Evolutionary conservation across 1,140 invertebrate species (phyloP), one percentile per base, ranked within the genome.

Genomic region (Monomorium pharaonis): DNA sequence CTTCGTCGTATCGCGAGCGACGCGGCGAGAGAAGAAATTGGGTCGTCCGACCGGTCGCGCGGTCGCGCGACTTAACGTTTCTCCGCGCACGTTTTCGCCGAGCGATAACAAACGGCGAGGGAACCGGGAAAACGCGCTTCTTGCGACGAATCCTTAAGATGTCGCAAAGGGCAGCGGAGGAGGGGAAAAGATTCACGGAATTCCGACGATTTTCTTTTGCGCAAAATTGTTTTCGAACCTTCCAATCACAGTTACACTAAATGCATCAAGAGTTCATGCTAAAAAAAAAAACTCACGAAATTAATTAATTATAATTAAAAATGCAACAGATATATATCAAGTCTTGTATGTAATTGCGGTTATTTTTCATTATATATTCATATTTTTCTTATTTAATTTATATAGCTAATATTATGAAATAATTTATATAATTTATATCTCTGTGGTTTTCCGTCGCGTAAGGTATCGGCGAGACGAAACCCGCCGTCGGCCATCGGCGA

Each of bases 11-110:
- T 10, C 30, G 12, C 16, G 7, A 42, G 21, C 49, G 58, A 37
- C 16, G 21, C 49, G 58, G 27, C 16, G 21, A 85, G 56, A 42
- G 47, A 89, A 87, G 74, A 72, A 88, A 88, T 88, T 80, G 49
- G 70, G 62, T 89, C 63, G 70, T 89, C 14, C 16, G 30, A 85
- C 33, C 67, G 72, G 72, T 69, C 24, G 24, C 16, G 12, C 12
- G 62, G 30, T 33, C 9, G 49, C 14, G 44, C 27, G 18, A 84
- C 12, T 42, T n/a, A 33, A 63, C 33, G 63, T 86, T 49, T 69
- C 44, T 27, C 42, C 30, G 12, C 7, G 60, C 37, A 69, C 37
- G 78, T 58, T 72, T n/a, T 74, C 47, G 24, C n/a, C n/a, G 7
- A 42, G 12, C 21, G 78, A 81, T 37, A 78, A 63, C 42, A 18